Evolutionary conservation across 2,797 vertebrate species (phyloP), one percentile per base, ranked within the genome.

Genomic region (Epinephelus awoara): DNA sequence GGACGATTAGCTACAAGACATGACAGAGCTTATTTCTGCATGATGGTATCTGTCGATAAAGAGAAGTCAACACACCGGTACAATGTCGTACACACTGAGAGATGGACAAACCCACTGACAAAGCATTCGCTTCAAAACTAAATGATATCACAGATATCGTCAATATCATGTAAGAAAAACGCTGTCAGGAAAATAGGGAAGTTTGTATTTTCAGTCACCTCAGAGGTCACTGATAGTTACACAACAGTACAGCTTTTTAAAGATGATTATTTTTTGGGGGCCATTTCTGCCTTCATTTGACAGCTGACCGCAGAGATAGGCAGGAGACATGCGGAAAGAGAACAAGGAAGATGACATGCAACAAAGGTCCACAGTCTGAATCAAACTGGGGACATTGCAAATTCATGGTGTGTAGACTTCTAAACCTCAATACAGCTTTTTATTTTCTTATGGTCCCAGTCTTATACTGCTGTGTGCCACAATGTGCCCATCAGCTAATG

Each of bases 1-100:
- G 85, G 89, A 90, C 82, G 87, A 95, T 93, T 94, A 91, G 91
- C 90, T 77, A 69, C 86, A 88, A 85, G 91, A 89, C 90, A 88
- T 89, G 91, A 90, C 85, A 82, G 71, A 87, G 89, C 85, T 90
- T 86, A 88, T 91, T 91, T 82, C 85, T 88, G 69, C 78, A 79
- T 80, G 92, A 93, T 94, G 88, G 81, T 90, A 92, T 92, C 85
- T 71, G 72, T 85, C 55, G 79, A 91, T 91, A 91, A 86, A 77
- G 55, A 62, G 72, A 84, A 74, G 85, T 89, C 85, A 89, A 88
- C 90, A 80, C 52, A 80, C 27, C 52, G 67, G 80, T 83, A 73
- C 86, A 88, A 80, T 80, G 85, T 89, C 89, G 87, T 74, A 67
- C 49, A 72, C 63, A 78, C 73, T 6, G 51, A 82, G 57, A 69